A percentile compares a stretch with the other conserved stretches of the same genome.
Evolutionary conservation across 1,140 invertebrate genomes (phyloP).

Genomic region (Brachionus paranguensis): DNA sequence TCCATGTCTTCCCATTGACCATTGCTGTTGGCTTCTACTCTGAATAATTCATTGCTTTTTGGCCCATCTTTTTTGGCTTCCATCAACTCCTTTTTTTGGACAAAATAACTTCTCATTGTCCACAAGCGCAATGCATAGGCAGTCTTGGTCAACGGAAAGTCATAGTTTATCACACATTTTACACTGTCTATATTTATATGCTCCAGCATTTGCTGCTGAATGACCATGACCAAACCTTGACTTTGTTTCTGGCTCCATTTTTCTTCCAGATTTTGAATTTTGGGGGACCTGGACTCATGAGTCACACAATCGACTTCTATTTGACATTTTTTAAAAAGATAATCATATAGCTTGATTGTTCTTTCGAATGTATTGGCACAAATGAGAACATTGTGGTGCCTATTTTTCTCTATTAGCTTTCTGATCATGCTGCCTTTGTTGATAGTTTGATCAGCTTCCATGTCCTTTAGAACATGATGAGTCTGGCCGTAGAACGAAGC

Average conservation of each 20-base stretch:
- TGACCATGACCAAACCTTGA: neutral
- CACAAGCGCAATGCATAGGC: neutral
- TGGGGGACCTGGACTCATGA: neutral
- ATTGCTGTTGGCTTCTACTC: neutral
- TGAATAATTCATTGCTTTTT: neutral
- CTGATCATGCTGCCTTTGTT: neutral
- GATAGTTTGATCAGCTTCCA: neutral
- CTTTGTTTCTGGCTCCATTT: neutral
- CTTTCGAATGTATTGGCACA: conserved; percentile 12
- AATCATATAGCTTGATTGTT: neutral
- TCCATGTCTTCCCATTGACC: neutral
- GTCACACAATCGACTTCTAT: neutral
- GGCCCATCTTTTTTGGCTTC: neutral
- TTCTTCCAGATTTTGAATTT: neutral
- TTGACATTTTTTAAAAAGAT: neutral
- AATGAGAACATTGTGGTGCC: neutral
- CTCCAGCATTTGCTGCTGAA: neutral
- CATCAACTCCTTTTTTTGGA: neutral
- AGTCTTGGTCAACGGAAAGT: conserved; percentile 3
- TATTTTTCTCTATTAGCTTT: neutral
- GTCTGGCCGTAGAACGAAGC: neutral
- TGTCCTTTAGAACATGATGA: neutral
- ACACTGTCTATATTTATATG: neutral
- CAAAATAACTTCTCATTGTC: conserved; percentile 26
- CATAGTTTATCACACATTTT: conserved; percentile 21